phyloP scores from a whole-genome alignment of 2,113 vertebrate genomes.

The Cephalopholis sonnerati region DNA sequence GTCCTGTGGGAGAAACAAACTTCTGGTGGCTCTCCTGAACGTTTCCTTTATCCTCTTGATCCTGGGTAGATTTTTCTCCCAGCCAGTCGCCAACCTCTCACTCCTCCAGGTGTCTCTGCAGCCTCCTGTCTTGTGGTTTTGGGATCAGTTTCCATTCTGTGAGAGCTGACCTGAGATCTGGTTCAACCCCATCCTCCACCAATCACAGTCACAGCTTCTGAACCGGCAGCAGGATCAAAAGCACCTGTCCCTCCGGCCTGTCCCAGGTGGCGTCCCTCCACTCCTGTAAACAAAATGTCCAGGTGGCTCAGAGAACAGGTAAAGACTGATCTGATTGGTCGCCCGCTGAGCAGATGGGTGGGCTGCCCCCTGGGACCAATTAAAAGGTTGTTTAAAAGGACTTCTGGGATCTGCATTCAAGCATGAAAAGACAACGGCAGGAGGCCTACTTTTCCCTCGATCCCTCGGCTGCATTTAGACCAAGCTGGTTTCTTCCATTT shows the following conservation, averaged over 20 bases:
- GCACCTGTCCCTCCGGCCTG: constrained; percentile 1
- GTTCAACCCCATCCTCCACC: constrained; percentile 19
- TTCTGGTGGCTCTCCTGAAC: background rate
- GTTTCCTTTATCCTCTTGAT: background rate
- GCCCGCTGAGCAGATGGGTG: constrained; percentile 33
- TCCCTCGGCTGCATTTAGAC: background rate
- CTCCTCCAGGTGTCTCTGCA: constrained; percentile 27
- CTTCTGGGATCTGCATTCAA: constrained; percentile 19
- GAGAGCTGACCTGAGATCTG: constrained; percentile 1
- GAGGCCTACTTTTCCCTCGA: background rate
- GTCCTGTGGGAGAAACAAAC: background rate
- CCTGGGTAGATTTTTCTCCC: background rate
- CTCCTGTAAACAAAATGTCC: constrained; percentile 71
- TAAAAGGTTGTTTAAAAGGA: constrained; percentile 64
- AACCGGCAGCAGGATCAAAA: background rate
- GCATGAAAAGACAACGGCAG: constrained; percentile 6
- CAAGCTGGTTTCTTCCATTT: background rate
- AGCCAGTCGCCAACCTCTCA: background rate
- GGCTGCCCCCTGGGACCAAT: constrained; percentile 69
- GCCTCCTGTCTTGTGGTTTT: constrained; percentile 24
- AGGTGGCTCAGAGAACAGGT: constrained; percentile 36
- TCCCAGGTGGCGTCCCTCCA: constrained; percentile 40
- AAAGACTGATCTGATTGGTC: constrained; percentile 62
- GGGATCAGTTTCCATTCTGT: constrained; percentile 22
- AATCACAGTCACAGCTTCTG: constrained; percentile 10